Evolutionary conservation across 2,797 vertebrate species (phyloP), one percentile per base, ranked within the genome.

Genomic region (Amblyraja radiata): DNA sequence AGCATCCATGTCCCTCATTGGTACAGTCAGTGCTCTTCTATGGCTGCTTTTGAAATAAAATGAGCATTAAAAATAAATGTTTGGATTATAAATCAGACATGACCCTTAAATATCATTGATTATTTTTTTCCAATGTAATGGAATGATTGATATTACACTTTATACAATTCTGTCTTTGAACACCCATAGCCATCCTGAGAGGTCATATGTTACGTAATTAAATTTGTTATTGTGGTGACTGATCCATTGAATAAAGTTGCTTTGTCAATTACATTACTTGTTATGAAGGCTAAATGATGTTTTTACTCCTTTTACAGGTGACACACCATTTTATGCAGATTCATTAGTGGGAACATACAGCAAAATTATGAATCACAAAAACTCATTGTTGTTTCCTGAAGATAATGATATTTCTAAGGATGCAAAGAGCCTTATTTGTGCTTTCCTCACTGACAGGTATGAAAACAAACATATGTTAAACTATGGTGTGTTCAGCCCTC

Each of bases 311-410:
- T 96, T 74, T 95, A 94, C 94, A 99, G 99, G 99, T 21, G 99
- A 99, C 96, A 99, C 99, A 93, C 99, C 99, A 8, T 99, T 99
- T 96, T 99, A 99, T 94, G 98, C 99, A 61, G 98, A 99, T 97
- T 99, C 99, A 65, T 95, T 99, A 94, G 98, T 99, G 96, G 99
- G 99, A 94, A 99, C 99, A 0, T 99, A 99, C 93, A 99, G 99
- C 96, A 99, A 99, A 95, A 99, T 99, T 94, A 99, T 99, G 99
- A 99, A 99, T 95, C 98, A 99, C 96, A 99, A 99, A 95, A 99
- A 99, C 86, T 98, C 98, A 93, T 97, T 99, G 95, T 98, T 97
- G 84, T 99, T 99, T 93, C 98, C 98, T 1, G 99, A 99, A 77
- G 98, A 99, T 96, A 99, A 97, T 93, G 98, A 99, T 93, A 99